Evolutionary conservation across 1,140 invertebrate genomes (phyloP).

Genomic region (Rhyzopertha dominica): DNA sequence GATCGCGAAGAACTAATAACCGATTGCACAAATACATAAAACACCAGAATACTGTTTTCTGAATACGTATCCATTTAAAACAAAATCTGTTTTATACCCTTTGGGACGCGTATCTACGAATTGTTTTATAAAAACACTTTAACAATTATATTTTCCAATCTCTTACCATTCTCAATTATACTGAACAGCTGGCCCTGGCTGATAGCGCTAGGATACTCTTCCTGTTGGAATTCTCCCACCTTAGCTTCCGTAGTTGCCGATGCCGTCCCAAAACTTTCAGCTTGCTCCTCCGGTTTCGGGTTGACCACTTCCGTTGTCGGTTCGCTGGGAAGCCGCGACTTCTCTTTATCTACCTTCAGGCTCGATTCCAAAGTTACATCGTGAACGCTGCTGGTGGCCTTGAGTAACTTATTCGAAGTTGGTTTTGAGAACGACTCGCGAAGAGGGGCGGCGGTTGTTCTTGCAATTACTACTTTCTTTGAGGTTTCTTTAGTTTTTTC

Average conservation of each 20-base stretch:
- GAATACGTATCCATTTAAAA: no score
- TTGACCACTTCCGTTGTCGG: slow-evolving; percentile 12
- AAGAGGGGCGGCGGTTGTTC: no score
- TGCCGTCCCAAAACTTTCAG: slow-evolving; percentile 9
- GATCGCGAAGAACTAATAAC: no score
- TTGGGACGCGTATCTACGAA: no score
- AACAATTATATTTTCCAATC: no score
- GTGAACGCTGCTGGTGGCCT: slow-evolving; percentile 1
- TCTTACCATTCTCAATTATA: slow-evolving; percentile 42
- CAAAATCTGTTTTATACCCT: no score
- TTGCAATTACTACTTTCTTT: no score
- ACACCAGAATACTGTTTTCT: no score
- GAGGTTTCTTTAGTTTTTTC: no score
- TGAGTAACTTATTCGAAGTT: neutral
- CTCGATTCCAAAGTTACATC: neutral
- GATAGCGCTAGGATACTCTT: slow-evolving; percentile 41
- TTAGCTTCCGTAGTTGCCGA: slow-evolving; percentile 13
- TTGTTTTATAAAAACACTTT: no score
- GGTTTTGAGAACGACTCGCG: no score
- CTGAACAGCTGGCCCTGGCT: slow-evolving; percentile 44
- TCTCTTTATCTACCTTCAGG: neutral
- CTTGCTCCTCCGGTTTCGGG: slow-evolving; percentile 10
- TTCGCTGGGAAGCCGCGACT: neutral
- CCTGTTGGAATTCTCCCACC: slow-evolving; percentile 5
- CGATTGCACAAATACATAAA: no score